Evolutionary conservation across 2,113 vertebrate species (phyloP).

Genomic region (Oceanodroma tethys): DNA sequence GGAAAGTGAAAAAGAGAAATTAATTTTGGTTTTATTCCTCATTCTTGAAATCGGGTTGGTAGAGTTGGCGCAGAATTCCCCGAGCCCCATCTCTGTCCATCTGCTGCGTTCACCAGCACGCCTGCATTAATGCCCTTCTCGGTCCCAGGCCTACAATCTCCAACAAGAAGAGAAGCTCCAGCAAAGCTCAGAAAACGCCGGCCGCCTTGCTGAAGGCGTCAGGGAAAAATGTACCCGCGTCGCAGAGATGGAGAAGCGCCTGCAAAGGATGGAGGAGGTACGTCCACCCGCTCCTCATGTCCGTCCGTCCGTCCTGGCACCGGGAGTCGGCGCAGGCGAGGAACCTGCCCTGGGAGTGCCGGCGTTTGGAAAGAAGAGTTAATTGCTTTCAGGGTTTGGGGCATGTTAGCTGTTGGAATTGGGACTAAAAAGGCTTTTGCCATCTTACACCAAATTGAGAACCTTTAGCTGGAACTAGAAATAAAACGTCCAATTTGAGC

Average conservation of each 20-base stretch:
- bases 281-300: accelerated
- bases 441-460: neutral
- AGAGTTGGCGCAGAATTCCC: neutral
- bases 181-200: neutral
- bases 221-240: conserved; percentile 44
- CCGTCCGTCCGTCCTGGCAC: neutral
- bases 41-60: neutral
- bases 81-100: neutral
- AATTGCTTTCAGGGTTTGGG: neutral
- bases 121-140: accelerated
- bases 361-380: neutral
- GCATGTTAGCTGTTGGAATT: neutral
- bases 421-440: neutral
- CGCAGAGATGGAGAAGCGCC: conserved; percentile 54
- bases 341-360: neutral
- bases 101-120: accelerated
- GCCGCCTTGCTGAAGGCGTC: conserved; percentile 30
- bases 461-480: neutral
- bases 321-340: accelerated
- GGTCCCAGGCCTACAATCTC: conserved; percentile 29
- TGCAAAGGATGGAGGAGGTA: conserved; percentile 75
- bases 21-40: neutral
- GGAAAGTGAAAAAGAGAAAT: neutral
- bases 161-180: conserved; percentile 59
- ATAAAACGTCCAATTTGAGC: neutral